Base-by-base conservation (phyloP, 37 sponge, comb jelly and placozoan species). In the Aplysina aerophoba region DNA sequence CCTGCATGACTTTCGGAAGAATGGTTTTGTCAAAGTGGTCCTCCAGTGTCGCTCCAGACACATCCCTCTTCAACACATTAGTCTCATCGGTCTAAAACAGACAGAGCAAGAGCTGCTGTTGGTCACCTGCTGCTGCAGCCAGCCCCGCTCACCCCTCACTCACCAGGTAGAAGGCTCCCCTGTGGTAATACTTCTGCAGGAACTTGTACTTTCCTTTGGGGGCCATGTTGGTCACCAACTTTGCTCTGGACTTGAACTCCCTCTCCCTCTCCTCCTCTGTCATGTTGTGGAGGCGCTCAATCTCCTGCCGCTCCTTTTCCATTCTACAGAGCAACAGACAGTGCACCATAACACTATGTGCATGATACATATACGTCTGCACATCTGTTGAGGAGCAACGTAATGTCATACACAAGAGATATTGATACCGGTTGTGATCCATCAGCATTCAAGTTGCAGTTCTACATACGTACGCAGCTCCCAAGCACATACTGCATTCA, bases 1-100 rank as follows among this genome's bases (percentile, higher is more conserved):
- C 93, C 82, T 99, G 99, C 99, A 99, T 99, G 28, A 99, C 97
- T 85, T 97, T 92, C 17, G 99, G 99, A 40, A 99, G 88, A 0
- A 99, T 89, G 12, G 96, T 92, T 85, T 99, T 99, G 61, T 99
- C 95, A 81, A 99, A 99, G 85, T 99, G 99, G 58, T 99, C 99
- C 82, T 99, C 99, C 31, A 99, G 91, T 31, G 99, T 99, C 0
- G 99, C 92, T 53, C 89, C 62, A 68, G 96, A 88, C 33, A 95
- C 87, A 81, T 95, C 92, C 36, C 87, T 79, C 71, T 83, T 95
- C 19, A 87, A 65, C 24, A 89, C 87, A 15, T 74, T 71, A 24
- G 91, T 89, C 71, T 95, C 95, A 20, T 91, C 90, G 40, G 91
- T 85, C 86, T 90, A 69, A 16, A 34, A 19, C 39, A 74, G 3